A percentile compares a stretch with the other conserved stretches of the same genome.
These are phyloP conservation scores for Drosophila pruinosa DNA, from an alignment of 1,140 invertebrate genomes.

Conservation along the genomic window DNA sequence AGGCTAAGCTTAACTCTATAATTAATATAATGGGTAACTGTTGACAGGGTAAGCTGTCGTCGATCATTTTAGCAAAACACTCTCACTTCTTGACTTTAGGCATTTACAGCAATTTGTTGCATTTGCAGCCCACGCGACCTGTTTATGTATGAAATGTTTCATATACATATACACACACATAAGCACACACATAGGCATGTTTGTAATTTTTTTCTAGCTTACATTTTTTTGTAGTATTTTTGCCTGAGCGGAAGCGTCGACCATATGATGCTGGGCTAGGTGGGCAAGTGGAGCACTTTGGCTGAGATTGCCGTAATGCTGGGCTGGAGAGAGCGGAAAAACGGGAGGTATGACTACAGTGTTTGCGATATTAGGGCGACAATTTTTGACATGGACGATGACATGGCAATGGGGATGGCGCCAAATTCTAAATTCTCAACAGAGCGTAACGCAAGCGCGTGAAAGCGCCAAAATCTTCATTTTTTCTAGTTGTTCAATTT, in stretches of 20 bases:
- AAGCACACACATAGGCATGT: not conserved
- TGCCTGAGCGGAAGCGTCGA: slow-evolving; percentile 26
- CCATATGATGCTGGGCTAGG: slow-evolving; percentile 12
- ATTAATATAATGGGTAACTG: not conserved
- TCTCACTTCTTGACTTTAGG: slow-evolving; percentile 31
- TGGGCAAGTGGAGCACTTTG: slow-evolving; percentile 26
- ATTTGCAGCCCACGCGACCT: slow-evolving; percentile 35
- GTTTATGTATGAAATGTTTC: not conserved
- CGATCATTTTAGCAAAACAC: not conserved
- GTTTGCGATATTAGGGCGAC: slow-evolving; percentile 45
- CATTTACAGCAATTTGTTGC: slow-evolving; percentile 45
- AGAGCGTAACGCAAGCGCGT: slow-evolving; percentile 60
- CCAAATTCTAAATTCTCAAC: slow-evolving; percentile 64
- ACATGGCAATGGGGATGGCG: slow-evolving; percentile 60
- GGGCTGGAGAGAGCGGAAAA: not conserved
- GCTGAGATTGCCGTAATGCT: not conserved
- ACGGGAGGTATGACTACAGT: not conserved
- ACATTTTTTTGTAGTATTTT: not conserved
- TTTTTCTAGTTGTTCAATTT: slow-evolving; percentile 26
- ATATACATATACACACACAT: not conserved
- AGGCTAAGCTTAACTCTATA: not conserved
- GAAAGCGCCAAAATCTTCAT: slow-evolving; percentile 65
- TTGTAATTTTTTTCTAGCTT: not conserved
- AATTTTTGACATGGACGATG: slow-evolving; percentile 55
- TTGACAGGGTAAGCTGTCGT: not conserved